Percentiles rank a stretch among this genome's conserved stretches.
phyloP scores from a whole-genome alignment of 1,140 invertebrate species.

The Riptortus pedestris region DNA sequence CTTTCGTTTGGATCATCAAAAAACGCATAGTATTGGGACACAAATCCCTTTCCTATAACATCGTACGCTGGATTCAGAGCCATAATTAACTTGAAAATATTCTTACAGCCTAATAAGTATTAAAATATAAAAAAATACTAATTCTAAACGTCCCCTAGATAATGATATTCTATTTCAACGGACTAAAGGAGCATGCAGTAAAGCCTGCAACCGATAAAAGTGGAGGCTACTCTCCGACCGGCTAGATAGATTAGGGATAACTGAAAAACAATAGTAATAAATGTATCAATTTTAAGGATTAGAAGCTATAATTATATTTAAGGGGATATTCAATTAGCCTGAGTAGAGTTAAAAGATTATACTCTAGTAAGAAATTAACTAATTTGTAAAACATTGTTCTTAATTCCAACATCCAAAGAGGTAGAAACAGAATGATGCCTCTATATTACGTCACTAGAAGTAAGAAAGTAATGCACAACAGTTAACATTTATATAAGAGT shows the following conservation, averaged over 20 bases:
- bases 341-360: too few relatives aligned
- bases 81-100: constrained; percentile 41
- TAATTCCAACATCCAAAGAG: too few relatives aligned
- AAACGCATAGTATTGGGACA: constrained; percentile 80
- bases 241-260: neutral
- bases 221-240: neutral
- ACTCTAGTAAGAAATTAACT: too few relatives aligned
- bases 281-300: too few relatives aligned
- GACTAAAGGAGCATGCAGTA: neutral
- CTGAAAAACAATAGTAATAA: too few relatives aligned
- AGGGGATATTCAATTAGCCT: too few relatives aligned
- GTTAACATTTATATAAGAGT: too few relatives aligned
- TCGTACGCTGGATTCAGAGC: constrained; percentile 80
- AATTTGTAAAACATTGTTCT: too few relatives aligned
- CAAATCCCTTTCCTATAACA: constrained; percentile 83
- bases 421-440: too few relatives aligned
- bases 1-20: constrained; percentile 80
- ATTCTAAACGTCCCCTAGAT: neutral
- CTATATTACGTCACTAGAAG: too few relatives aligned
- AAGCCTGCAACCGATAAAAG: neutral
- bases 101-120: neutral
- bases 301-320: too few relatives aligned
- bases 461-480: too few relatives aligned
- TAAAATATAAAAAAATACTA: constrained; percentile 11
- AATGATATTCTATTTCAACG: neutral